Evolutionary conservation across 2,797 vertebrate genomes (phyloP), one percentile per base, ranked within the genome.

Genomic region (Zalophus californianus): DNA sequence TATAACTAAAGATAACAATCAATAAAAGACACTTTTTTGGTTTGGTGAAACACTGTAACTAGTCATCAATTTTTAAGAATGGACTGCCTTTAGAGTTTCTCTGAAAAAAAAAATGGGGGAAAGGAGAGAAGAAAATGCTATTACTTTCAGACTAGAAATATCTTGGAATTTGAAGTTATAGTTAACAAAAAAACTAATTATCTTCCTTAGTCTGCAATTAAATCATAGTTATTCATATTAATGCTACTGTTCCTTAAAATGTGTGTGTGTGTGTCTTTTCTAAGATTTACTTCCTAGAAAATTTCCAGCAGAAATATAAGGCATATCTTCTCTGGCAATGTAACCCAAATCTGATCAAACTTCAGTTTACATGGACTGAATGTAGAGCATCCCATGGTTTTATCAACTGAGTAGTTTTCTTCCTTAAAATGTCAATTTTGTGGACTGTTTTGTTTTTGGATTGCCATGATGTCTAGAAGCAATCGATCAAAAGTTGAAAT

Each of bases 211-310:
- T n/a, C 48, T 86, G 4, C 41, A 85, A 21, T 93, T 64, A 94
- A 91, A 89, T 64, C 27, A 58, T n/a, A 7, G 0, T 82, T 20
- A 35, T 27, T 78, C 32, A 38, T 75, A 41, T 77, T 75, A 75
- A 38, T 82, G 6, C 0, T 77, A 29, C n/a, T 78, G 2, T 29
- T 94, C 8, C 21, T 68, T 93, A 16, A 52, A 80, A 85, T 2
- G 15, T 21, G 54, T 25, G 12, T 2, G 25, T 20, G 16, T 75
- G 38, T 18, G 16, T 16, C 11, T 62, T 5, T 82, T 38, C 54
- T 73, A 86, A 95, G 35, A 90, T 84, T 87, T 90, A 60, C 7
- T 62, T 94, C 20, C 38, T 62, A 52, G 15, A 90, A 66, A 79
- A 25, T 86, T 78, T 73, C 44, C 48, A 91, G 7, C 21, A 86